These are phyloP conservation scores for Amniataba percoides DNA, from an alignment of 2,797 vertebrate genomes.

Conservation along the genomic window DNA sequence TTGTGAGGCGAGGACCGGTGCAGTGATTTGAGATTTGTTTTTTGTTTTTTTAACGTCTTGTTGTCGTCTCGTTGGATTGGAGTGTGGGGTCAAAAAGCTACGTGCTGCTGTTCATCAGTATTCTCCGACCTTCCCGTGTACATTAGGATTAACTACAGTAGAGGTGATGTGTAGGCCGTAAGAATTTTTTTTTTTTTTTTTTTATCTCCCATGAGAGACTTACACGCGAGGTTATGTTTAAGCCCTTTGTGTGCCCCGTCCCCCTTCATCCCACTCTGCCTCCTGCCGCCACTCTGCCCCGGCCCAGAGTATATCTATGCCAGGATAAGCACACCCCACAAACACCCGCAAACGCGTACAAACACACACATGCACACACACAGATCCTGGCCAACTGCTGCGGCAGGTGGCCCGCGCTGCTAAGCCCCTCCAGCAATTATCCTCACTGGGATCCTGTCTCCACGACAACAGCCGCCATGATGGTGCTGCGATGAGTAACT, in stretches of 20 bases:
- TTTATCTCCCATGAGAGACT: slow-evolving; percentile 65
- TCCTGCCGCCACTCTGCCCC: slow-evolving; percentile 55
- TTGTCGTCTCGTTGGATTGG: slow-evolving; percentile 14
- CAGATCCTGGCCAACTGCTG: slow-evolving; percentile 84
- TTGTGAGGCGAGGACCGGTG: background rate
- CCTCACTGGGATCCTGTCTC: slow-evolving; percentile 83
- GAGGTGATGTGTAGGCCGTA: slow-evolving; percentile 64
- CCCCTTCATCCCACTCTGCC: slow-evolving; percentile 69
- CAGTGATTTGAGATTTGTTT: background rate
- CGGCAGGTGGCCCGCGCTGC: slow-evolving; percentile 85
- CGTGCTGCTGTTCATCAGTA: slow-evolving; percentile 17
- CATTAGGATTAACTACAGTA: slow-evolving; percentile 66
- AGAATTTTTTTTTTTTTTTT: slow-evolving; percentile 46
- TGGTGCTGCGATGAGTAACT: slow-evolving; percentile 65
- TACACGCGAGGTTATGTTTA: slow-evolving; percentile 71
- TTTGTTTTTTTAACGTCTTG: background rate
- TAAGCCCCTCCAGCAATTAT: slow-evolving; percentile 89
- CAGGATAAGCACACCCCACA: slow-evolving; percentile 48
- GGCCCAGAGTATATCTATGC: slow-evolving; percentile 46
- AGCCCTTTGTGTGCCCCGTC: slow-evolving; percentile 76
- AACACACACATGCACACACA: slow-evolving; percentile 55
- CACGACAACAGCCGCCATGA: slow-evolving; percentile 82
- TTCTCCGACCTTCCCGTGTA: slow-evolving; percentile 50
- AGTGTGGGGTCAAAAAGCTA: slow-evolving; percentile 29
- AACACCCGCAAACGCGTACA: slow-evolving; percentile 38